Conservation (phyloP, 2,113 vertebrate species). For the Zosterops japonicus region DNA sequence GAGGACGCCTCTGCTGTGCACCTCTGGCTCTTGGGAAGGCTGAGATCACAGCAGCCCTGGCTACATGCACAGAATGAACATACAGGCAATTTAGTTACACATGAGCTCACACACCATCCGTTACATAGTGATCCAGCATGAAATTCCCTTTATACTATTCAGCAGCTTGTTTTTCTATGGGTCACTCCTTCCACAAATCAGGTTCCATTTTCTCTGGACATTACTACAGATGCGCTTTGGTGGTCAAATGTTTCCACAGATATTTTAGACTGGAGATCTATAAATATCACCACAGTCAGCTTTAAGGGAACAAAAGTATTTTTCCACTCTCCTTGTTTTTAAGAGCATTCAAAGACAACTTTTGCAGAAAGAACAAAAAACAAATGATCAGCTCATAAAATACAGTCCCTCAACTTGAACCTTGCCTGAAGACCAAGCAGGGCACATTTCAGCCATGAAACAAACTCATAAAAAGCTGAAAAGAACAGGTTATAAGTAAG, state of each 20-base stretch:
- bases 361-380: neutral
- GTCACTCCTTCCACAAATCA: neutral
- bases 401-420: neutral
- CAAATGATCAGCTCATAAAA: neutral
- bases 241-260: neutral
- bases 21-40: neutral
- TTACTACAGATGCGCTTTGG: neutral
- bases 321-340: neutral
- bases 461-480: neutral
- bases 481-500: neutral
- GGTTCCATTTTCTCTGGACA: neutral
- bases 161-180: neutral
- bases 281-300: neutral
- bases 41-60: neutral
- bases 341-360: neutral
- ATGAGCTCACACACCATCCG: neutral
- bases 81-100: neutral
- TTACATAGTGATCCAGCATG: neutral
- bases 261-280: neutral
- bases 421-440: neutral
- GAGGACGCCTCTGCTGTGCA: neutral
- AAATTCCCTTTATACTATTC: neutral
- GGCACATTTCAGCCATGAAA: neutral
- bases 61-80: neutral
- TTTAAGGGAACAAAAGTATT: neutral